phyloP scores from a whole-genome alignment of 2,113 vertebrate genomes.

The Paradoxurus hermaphroditus region DNA sequence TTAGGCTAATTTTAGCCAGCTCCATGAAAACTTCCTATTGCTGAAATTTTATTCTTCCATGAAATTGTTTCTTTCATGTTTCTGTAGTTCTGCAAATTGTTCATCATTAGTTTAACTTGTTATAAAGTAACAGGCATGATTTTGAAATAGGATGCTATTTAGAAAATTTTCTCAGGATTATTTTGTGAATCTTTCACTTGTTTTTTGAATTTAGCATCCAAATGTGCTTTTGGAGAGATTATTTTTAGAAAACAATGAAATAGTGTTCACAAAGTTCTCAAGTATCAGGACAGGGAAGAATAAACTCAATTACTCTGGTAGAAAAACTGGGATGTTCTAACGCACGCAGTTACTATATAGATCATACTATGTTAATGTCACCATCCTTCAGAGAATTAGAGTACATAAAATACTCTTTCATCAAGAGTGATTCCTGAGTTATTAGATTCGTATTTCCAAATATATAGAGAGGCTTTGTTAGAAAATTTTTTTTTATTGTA shows the following conservation, averaged over 20 bases:
- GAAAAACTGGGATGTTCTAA: not conserved
- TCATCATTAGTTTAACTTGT: constrained; percentile 45
- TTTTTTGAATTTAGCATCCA: constrained; percentile 31
- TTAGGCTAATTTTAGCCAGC: constrained; percentile 26
- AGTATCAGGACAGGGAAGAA: not conserved
- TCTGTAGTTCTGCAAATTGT: constrained; percentile 38
- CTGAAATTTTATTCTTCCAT: not conserved
- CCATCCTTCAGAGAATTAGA: not conserved
- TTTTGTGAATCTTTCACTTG: constrained; percentile 7
- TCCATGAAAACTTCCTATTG: constrained; percentile 20
- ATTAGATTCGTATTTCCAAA: not conserved
- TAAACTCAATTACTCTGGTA: not conserved
- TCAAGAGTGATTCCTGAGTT: not conserved
- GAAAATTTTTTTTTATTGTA: not conserved
- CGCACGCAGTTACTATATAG: not conserved
- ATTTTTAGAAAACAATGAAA: constrained; percentile 33
- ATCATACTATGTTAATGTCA: not conserved
- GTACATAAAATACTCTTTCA: not conserved
- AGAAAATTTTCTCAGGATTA: constrained; percentile 32
- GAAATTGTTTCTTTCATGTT: not conserved
- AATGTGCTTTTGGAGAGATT: not conserved
- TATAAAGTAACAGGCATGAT: constrained; percentile 2
- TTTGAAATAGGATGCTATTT: constrained; percentile 39
- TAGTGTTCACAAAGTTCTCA: not conserved
- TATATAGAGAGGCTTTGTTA: not conserved